Conservation (phyloP, 2,113 vertebrate genomes). For the Phrynocephalus versicolor region DNA sequence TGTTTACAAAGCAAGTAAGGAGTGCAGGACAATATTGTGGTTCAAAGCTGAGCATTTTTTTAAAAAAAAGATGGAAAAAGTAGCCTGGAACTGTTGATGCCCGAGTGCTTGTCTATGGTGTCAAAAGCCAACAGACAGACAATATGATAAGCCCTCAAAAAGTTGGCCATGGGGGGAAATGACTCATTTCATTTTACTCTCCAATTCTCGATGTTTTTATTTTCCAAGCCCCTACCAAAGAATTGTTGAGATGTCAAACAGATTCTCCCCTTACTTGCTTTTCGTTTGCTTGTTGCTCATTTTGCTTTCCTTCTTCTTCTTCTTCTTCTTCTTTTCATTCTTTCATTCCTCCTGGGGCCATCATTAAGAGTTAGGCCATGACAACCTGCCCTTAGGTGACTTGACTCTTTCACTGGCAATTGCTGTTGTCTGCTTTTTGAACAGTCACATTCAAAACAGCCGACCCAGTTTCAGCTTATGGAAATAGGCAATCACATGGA, state of each 20-base stretch:
- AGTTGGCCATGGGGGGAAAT: not conserved
- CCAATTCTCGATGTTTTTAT: not conserved
- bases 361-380: not conserved
- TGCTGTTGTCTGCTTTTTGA: not conserved
- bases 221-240: not conserved
- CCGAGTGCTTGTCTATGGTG: not conserved
- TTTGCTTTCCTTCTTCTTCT: not conserved
- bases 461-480: not conserved
- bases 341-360: not conserved
- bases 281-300: not conserved
- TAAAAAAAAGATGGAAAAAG: conserved; percentile 30
- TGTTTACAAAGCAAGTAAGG: conserved; percentile 32
- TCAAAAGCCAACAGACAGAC: not conserved
- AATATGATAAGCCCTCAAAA: not conserved
- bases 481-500: not conserved
- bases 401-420: not conserved
- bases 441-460: not conserved
- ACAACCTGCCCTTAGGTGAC: not conserved
- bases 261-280: not conserved
- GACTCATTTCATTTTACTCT: too few relatives aligned
- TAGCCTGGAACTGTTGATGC: not conserved
- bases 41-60: conserved; percentile 23
- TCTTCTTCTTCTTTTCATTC: not conserved
- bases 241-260: not conserved
- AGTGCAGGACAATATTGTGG: conserved; percentile 16